phyloP scores from a whole-genome alignment of 2,797 vertebrate species.

The Rhabdomys pumilio region DNA sequence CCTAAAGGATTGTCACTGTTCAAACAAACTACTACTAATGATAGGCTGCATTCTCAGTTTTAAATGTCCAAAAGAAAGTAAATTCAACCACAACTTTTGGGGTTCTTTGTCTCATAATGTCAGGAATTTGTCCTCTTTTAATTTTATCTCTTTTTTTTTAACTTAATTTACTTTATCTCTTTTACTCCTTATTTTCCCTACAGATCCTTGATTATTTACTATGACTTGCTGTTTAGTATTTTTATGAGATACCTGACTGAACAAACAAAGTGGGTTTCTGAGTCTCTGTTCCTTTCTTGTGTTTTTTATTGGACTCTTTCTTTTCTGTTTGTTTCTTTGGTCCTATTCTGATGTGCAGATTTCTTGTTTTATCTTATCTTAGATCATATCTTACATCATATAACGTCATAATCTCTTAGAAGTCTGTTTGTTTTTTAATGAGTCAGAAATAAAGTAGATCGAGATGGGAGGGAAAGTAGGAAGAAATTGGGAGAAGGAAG shows the following conservation, averaged over 20 bases:
- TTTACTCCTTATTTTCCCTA: background rate
- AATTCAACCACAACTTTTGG: background rate
- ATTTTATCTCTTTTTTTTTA: background rate
- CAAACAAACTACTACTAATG: no score
- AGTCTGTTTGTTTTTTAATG: background rate
- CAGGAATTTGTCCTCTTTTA: background rate
- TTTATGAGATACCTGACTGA: background rate
- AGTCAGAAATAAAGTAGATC: background rate
- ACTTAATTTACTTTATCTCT: background rate
- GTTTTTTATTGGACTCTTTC: no score
- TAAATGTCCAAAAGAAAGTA: background rate
- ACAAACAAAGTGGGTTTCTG: background rate
- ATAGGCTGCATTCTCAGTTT: background rate
- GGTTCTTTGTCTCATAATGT: background rate
- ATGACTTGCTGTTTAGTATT: background rate
- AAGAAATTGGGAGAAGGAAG: background rate
- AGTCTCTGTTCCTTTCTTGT: background rate
- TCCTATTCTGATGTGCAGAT: background rate
- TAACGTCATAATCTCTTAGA: background rate
- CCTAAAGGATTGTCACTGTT: no score
- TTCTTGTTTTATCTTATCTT: background rate
- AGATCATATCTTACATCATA: background rate
- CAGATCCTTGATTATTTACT: background rate
- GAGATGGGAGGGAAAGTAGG: background rate
- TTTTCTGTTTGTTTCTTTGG: background rate